phyloP scores from a whole-genome alignment of 1,140 invertebrate genomes.

The Orius insidiosus region DNA sequence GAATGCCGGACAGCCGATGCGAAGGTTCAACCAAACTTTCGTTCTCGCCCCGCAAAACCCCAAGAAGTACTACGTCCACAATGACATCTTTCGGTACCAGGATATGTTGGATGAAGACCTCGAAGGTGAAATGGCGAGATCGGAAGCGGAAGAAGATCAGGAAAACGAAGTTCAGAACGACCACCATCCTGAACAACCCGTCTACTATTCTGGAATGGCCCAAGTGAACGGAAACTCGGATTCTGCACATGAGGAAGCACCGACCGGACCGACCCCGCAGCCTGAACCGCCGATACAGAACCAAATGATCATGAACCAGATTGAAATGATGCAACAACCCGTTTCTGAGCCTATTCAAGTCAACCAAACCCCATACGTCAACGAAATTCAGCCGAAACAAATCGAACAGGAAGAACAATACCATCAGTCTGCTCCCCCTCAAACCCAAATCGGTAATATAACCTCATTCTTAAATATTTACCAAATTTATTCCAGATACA shows the following conservation, averaged over 20 bases:
- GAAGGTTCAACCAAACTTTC: conserved; percentile 94
- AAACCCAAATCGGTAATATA: too few relatives aligned
- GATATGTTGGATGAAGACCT: conserved; percentile 63
- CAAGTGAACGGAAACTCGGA: conserved; percentile 19
- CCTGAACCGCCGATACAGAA: conserved; percentile 25
- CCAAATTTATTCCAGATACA: too few relatives aligned
- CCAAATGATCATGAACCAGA: conserved; percentile 14
- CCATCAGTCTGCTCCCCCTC: too few relatives aligned
- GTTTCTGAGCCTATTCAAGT: neutral
- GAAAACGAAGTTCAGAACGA: conserved; percentile 21
- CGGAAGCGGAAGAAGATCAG: conserved; percentile 43
- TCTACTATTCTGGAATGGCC: conserved; percentile 16
- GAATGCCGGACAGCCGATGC: conserved; percentile 89
- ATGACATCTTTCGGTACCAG: conserved; percentile 97
- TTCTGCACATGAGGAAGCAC: conserved; percentile 21
- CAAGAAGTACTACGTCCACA: conserved; percentile 95
- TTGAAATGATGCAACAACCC: conserved; percentile 12
- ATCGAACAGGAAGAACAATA: too few relatives aligned
- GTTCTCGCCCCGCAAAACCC: conserved; percentile 84
- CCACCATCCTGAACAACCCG: conserved; percentile 5
- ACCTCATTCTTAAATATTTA: too few relatives aligned
- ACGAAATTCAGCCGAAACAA: too few relatives aligned
- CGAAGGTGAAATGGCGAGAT: conserved; percentile 38
- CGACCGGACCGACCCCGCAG: conserved; percentile 20
- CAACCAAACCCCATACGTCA: too few relatives aligned